Evolutionary conservation across 2,797 vertebrate species (phyloP), one percentile per base, ranked within the genome.

Genomic region (Tenualosa ilisha): DNA sequence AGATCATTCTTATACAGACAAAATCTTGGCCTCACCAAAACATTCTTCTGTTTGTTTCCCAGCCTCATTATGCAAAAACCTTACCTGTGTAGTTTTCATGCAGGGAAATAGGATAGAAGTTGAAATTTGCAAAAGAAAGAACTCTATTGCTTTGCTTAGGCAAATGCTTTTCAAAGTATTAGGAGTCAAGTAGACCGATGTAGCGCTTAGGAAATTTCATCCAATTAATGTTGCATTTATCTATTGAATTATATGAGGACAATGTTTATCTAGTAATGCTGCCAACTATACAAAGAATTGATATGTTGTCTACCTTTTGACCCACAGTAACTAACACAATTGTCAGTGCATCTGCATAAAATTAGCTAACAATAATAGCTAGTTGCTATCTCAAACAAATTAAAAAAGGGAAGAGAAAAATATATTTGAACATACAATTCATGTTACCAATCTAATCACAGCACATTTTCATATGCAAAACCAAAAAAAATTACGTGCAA

Each of bases 1-100:
- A 9, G 37, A 75, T 40, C 3, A 37, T 13, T 40, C 4, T 75
- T 40, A 75, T 12, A 43, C 15, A 31, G 26, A 68, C 13, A 24
- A 68, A 12, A 68, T 13, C 63, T 68, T 65, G 1, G 68, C 15
- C 15, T 72, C 68, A 13, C 31, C 15, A 15, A 72, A 37, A 72
- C 68, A 72, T 31, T 20, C 68, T 31, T 20, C 68, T 75, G 68
- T 31, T 17, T 17, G 40, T 26, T 13, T 40, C 37, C 17, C 13
- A 75, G 68, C 68, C 37, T 75, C 68, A 40, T 31, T 75, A 75
- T 75, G 68, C 68, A 75, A 75, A 75, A 75, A 75, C 56, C 20
- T 59, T 6, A 59, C 20, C 56, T 22, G 56, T n/a, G 1, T 17
- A 59, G 56, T n/a, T 59, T 59, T 59, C 4, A n/a, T 22, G 20